A percentile compares a stretch with the other conserved stretches of the same genome.
These are phyloP conservation scores for Erpetoichthys calabaricus DNA, from an alignment of 2,797 vertebrate species.

Conservation along the genomic window DNA sequence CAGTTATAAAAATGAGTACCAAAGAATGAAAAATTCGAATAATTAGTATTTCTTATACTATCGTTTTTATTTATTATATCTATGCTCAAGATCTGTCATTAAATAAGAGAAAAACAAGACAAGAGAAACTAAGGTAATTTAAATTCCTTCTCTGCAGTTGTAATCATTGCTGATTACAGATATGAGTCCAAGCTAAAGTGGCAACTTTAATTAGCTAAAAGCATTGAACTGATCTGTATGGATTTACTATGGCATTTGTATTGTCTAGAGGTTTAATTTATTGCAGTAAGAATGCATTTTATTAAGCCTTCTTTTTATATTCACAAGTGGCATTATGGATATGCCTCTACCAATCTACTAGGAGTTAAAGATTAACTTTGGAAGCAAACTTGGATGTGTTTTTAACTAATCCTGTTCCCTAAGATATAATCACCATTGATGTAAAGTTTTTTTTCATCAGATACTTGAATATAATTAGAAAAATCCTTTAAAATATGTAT, in stretches of 20 bases:
- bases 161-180: background rate
- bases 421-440: background rate
- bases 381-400: background rate
- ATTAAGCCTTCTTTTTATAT: background rate
- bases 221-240: background rate
- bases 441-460: background rate
- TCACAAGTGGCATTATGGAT: background rate
- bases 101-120: background rate
- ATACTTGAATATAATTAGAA: background rate
- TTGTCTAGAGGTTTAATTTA: background rate
- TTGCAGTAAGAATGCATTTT: background rate
- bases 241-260: background rate
- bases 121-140: background rate
- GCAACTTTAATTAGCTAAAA: background rate
- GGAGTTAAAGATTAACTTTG: background rate
- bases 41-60: too few species aligned
- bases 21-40: too few species aligned
- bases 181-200: background rate
- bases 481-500: too few species aligned
- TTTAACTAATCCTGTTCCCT: background rate
- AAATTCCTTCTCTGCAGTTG: background rate
- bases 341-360: background rate
- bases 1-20: too few species aligned
- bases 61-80: too few species aligned
- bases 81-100: too few species aligned